Percentiles rank a stretch among this genome's conserved stretches.
Conservation (phyloP, 2,888 invertebrate genomes). For the Apodemia hepburni region DNA sequence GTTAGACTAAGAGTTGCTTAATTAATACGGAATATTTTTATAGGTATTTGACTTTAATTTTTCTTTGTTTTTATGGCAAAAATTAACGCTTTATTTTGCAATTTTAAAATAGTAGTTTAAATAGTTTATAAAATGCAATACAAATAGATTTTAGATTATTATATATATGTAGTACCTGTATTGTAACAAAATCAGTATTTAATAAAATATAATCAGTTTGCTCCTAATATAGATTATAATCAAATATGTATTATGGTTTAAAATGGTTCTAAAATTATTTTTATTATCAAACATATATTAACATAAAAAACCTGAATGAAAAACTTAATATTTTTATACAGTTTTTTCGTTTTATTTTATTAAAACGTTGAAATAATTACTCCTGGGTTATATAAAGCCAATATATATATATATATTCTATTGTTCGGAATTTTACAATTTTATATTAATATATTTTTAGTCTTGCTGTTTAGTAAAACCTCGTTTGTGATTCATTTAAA, state of each 20-base stretch:
- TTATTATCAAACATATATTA: too few species aligned
- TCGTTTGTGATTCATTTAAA: too few species aligned
- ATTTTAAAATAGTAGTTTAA: not conserved
- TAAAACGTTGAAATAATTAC: too few species aligned
- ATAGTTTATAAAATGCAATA: conserved; percentile 10
- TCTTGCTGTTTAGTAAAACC: too few species aligned
- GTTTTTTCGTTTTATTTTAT: too few species aligned
- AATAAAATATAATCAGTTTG: not conserved
- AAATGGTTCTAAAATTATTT: too few species aligned
- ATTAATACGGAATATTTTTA: not conserved
- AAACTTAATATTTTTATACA: too few species aligned
- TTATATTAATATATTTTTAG: too few species aligned
- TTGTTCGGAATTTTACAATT: too few species aligned
- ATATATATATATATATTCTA: too few species aligned
- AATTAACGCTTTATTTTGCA: conserved; percentile 34
- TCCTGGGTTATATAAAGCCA: too few species aligned
- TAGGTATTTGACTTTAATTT: conserved; percentile 31
- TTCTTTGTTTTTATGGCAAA: conserved; percentile 22
- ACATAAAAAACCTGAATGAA: too few species aligned
- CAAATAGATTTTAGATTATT: not conserved
- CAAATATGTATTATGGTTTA: not conserved
- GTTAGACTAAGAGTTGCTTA: not conserved
- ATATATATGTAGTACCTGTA: not conserved
- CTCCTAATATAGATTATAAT: not conserved
- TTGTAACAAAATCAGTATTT: conserved; percentile 4